A percentile compares a stretch with the other conserved stretches of the same genome.
Evolutionary conservation across 2,113 vertebrate genomes (phyloP).

Genomic region (Lethenteron camtschaticum): DNA sequence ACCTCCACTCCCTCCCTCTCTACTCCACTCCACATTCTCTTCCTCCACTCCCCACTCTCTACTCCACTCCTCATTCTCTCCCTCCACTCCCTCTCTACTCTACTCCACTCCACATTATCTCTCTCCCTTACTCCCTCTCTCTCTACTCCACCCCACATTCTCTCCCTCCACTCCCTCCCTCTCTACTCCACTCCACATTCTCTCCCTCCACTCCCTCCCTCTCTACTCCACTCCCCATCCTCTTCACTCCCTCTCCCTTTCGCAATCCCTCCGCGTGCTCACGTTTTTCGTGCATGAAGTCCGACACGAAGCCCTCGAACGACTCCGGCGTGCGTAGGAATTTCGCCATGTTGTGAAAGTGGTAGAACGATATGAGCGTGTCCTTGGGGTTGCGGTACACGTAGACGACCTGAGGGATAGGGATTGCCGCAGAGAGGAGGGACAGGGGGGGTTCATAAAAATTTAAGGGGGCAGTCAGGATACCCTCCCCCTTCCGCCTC

Average conservation of each 20-base stretch:
- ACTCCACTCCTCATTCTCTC: no score
- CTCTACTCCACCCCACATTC: no score
- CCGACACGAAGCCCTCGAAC: conserved; percentile 11
- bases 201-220: no score
- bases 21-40: no score
- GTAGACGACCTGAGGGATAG: conserved; percentile 16
- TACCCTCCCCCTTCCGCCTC: neutral
- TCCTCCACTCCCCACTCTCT: no score
- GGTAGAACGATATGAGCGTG: conserved; percentile 17
- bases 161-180: no score
- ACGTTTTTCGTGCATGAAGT: conserved; percentile 11
- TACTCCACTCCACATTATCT: no score
- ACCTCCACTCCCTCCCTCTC: no score
- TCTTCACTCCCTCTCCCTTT: neutral
- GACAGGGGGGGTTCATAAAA: neutral
- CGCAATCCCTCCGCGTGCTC: neutral
- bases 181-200: no score
- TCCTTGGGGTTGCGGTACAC: conserved; percentile 18
- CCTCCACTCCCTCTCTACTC: no score
- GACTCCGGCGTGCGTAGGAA: conserved; percentile 12
- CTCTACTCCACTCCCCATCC: neutral
- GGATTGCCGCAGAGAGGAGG: neutral
- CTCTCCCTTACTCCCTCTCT: no score
- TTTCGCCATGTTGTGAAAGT: conserved; percentile 20
- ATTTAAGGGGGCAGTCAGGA: neutral